Conservation (phyloP, 2,113 vertebrate species). For the Oostethus manadensis region DNA sequence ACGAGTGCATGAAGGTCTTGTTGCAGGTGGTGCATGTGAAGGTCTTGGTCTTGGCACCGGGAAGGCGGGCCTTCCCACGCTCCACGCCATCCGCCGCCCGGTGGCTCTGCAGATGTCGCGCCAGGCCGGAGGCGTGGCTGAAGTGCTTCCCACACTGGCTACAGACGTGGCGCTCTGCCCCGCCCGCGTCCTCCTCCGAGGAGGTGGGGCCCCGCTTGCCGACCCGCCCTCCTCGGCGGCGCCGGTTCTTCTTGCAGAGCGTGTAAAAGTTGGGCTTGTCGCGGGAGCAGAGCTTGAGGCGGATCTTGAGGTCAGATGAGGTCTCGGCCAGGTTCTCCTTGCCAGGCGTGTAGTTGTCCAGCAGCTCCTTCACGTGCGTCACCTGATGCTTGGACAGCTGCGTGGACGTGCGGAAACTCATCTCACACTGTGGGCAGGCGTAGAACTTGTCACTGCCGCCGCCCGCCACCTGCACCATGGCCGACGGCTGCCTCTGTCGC, state of each 20-base stretch:
- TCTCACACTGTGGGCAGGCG: constrained; percentile 72
- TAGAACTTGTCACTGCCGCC: constrained; percentile 54
- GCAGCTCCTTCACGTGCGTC: constrained; percentile 71
- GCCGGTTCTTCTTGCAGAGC: constrained; percentile 73
- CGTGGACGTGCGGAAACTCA: constrained; percentile 70
- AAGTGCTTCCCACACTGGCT: constrained; percentile 66
- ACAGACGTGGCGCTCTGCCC: constrained; percentile 53
- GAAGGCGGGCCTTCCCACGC: constrained; percentile 24
- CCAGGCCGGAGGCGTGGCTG: constrained; percentile 65
- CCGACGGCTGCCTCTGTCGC: constrained; percentile 36
- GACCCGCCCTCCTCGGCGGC: constrained; percentile 31
- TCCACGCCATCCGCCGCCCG: background rate
- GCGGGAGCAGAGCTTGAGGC: constrained; percentile 72
- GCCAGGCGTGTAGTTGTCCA: constrained; percentile 68
- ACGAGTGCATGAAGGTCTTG: constrained; percentile 75
- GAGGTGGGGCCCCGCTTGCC: constrained; percentile 7
- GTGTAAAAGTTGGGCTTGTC: constrained; percentile 77
- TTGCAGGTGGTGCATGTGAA: constrained; percentile 67
- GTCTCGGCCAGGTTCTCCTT: constrained; percentile 66
- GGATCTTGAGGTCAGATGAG: constrained; percentile 75
- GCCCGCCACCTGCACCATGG: constrained; percentile 2
- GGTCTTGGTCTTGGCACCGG: constrained; percentile 49
- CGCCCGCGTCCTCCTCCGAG: constrained; percentile 24
- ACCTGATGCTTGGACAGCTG: constrained; percentile 72
- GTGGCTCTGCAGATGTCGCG: constrained; percentile 69